Percentiles rank a stretch among this genome's conserved stretches.
phyloP scores from a whole-genome alignment of 2,797 vertebrate species.

The Tragopan temminckii region DNA sequence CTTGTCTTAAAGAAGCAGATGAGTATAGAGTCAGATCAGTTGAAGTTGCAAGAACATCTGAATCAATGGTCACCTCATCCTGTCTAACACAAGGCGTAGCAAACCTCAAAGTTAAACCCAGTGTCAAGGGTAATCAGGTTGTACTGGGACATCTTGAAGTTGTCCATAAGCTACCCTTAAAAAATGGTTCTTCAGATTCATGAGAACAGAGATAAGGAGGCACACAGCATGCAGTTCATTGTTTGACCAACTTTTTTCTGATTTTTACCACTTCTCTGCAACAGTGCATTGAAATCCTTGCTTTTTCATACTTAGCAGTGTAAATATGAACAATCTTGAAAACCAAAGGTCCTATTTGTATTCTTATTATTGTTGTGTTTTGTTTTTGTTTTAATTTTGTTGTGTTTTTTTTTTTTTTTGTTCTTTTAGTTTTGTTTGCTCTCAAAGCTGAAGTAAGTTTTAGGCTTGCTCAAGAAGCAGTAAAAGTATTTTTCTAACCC shows the following conservation, averaged over 20 bases:
- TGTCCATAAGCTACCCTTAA: neutral
- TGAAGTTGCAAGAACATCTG: neutral
- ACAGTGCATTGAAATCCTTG: rapidly evolving
- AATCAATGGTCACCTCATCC: neutral
- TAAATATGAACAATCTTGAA: neutral
- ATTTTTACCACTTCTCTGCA: neutral
- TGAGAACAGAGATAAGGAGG: neutral
- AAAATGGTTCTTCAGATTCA: neutral
- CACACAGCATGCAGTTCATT: neutral
- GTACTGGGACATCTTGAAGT: neutral
- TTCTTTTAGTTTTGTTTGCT: neutral
- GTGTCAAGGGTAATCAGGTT: neutral
- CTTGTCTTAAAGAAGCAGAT: neutral
- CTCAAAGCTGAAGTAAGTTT: neutral
- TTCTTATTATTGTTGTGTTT: neutral
- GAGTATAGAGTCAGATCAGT: neutral
- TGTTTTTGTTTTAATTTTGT: no score
- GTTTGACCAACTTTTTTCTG: neutral
- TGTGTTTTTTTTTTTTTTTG: neutral
- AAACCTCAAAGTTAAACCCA: neutral
- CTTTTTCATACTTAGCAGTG: neutral
- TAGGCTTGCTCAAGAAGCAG: neutral
- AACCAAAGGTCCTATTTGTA: neutral
- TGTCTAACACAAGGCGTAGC: neutral
- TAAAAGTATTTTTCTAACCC: neutral